Evolutionary conservation across 2,797 vertebrate species (phyloP).

Genomic region (Clarias fuscus): DNA sequence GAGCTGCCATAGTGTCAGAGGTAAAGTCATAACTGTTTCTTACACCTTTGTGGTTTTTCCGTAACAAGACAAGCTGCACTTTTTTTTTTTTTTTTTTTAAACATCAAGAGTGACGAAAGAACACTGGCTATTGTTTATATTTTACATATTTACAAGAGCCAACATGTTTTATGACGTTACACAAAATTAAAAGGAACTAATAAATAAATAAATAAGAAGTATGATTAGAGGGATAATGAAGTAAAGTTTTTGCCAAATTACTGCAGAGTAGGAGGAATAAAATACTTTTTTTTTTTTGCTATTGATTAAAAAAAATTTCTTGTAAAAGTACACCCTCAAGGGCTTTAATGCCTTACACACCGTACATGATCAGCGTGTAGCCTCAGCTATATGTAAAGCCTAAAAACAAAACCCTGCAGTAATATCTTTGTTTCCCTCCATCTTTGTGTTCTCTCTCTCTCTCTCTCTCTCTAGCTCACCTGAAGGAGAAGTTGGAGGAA

Average conservation of each 20-base stretch:
- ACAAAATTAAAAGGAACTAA: neutral
- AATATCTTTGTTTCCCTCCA: neutral
- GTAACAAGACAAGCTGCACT: neutral
- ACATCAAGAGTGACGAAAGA: too few species aligned
- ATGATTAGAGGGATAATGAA: neutral
- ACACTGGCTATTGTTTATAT: neutral
- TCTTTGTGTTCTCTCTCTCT: conserved; percentile 32
- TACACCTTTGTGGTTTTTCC: neutral
- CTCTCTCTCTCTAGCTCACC: conserved; percentile 75
- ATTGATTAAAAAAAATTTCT: neutral
- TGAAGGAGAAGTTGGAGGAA: conserved; percentile 89
- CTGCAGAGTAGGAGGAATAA: neutral
- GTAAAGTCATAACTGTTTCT: neutral
- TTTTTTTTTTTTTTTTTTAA: too few species aligned
- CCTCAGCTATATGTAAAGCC: neutral
- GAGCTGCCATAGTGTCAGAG: too few species aligned
- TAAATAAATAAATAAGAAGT: neutral
- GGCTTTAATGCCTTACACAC: neutral
- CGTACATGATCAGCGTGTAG: neutral
- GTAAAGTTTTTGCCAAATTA: neutral
- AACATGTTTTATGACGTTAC: neutral
- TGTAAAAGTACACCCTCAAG: neutral
- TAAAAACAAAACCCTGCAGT: too few species aligned
- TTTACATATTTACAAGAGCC: neutral
- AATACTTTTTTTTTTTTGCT: too few species aligned